phyloP scores from a whole-genome alignment of 2,113 vertebrate species.

The Desmodus rotundus region DNA sequence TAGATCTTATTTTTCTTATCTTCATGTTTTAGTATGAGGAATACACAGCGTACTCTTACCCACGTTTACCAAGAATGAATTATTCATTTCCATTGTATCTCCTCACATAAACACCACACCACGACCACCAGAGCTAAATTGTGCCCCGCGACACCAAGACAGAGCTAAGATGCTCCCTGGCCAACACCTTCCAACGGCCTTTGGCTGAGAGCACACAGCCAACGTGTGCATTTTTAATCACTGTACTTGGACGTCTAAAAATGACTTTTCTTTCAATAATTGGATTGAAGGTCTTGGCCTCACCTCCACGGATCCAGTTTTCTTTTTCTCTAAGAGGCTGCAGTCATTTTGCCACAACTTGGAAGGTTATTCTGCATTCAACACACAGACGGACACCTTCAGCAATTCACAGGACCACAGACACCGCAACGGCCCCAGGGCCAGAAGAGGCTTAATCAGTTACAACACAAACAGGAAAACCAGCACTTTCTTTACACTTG shows the following conservation, averaged over 20 bases:
- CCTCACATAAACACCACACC: neutral
- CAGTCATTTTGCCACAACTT: neutral
- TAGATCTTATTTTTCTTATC: neutral
- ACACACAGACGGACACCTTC: neutral
- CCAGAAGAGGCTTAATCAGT: neutral
- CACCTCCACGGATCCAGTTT: neutral
- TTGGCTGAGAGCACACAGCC: neutral
- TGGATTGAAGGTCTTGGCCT: neutral
- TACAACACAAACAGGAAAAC: neutral
- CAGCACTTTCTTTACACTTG: neutral
- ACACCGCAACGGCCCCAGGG: neutral
- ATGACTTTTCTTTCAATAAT: neutral
- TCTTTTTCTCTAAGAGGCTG: neutral
- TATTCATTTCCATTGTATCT: neutral
- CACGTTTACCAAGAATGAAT: neutral
- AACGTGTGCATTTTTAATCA: neutral
- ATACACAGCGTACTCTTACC: neutral
- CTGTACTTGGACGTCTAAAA: neutral
- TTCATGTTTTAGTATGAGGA: neutral
- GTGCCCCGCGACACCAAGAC: accelerated
- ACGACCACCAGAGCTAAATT: neutral
- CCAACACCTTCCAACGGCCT: neutral
- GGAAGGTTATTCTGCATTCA: neutral
- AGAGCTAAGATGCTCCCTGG: neutral
- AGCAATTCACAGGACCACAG: neutral